Evolutionary conservation across 2,113 vertebrate species (phyloP).

Genomic region (Thunnus thynnus): DNA sequence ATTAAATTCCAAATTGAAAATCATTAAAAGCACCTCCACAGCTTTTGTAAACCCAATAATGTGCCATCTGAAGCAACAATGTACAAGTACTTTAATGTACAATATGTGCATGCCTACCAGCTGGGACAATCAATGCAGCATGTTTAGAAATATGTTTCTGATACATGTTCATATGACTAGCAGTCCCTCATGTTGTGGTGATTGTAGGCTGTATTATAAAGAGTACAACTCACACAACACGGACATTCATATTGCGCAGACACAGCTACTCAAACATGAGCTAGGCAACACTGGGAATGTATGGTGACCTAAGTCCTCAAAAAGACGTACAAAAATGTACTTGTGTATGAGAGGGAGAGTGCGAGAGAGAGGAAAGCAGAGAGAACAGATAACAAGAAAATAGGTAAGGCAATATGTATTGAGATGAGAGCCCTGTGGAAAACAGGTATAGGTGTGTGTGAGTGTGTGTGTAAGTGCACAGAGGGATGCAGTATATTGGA

Average conservation of each 20-base stretch:
- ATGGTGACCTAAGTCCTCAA: slow-evolving; percentile 31
- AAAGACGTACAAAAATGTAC: not conserved
- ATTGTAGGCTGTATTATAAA: not conserved
- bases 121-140: not conserved
- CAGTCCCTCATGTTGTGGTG: not conserved
- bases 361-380: slow-evolving; percentile 6
- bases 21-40: not conserved
- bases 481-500: slow-evolving; percentile 60
- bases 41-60: not conserved
- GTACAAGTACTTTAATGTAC: too few species aligned
- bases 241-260: too few species aligned
- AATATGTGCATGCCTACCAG: too few species aligned
- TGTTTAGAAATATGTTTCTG: not conserved
- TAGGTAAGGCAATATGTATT: slow-evolving; percentile 46
- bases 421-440: slow-evolving; percentile 50
- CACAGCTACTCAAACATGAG: too few species aligned
- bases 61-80: too few species aligned
- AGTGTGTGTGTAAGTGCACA: slow-evolving; percentile 38
- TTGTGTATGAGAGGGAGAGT: not conserved
- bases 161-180: not conserved
- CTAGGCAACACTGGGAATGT: too few species aligned
- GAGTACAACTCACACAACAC: not conserved
- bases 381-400: slow-evolving; percentile 38
- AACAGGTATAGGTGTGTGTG: slow-evolving; percentile 4
- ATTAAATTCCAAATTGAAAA: not conserved